phyloP scores from a whole-genome alignment of 2,888 invertebrate genomes.

The Cheilosia impressa region DNA sequence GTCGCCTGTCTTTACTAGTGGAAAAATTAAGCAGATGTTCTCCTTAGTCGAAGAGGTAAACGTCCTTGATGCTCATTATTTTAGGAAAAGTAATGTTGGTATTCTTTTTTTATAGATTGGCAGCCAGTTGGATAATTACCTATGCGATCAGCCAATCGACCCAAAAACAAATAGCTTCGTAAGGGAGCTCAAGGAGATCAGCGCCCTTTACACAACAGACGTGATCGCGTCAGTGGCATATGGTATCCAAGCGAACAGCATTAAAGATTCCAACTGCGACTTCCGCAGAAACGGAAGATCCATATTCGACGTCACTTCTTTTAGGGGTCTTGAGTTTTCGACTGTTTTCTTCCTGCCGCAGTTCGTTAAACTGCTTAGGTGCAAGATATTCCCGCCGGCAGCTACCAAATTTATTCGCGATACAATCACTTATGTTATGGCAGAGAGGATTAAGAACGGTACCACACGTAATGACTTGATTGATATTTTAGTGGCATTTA shows the following conservation, averaged over 20 bases:
- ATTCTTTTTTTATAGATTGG: constrained; percentile 77
- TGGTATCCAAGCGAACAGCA: constrained; percentile 80
- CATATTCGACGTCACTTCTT: constrained; percentile 76
- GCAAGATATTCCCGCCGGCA: constrained; percentile 79
- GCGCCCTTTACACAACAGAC: constrained; percentile 80
- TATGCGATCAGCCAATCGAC: constrained; percentile 55
- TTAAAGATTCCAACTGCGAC: constrained; percentile 80
- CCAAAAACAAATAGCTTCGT: constrained; percentile 66
- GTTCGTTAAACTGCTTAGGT: constrained; percentile 77
- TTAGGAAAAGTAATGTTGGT: background rate
- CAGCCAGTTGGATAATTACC: constrained; percentile 77
- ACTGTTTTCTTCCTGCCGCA: constrained; percentile 81
- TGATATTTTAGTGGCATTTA: constrained; percentile 84
- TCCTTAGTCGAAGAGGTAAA: constrained; percentile 80
- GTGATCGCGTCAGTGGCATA: constrained; percentile 81
- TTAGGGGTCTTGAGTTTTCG: constrained; percentile 79
- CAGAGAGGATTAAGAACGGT: constrained; percentile 82
- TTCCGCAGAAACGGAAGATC: constrained; percentile 79
- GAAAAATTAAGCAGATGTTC: constrained; percentile 83
- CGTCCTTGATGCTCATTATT: background rate
- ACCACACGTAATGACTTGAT: constrained; percentile 84
- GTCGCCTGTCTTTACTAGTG: constrained; percentile 84
- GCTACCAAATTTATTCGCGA: constrained; percentile 81
- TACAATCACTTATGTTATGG: constrained; percentile 82
- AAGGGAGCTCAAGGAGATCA: constrained; percentile 80